Percentiles rank a stretch among this genome's conserved stretches.
Evolutionary conservation across 2,888 invertebrate species (phyloP).

Genomic region (Anagyrus pseudococci): DNA sequence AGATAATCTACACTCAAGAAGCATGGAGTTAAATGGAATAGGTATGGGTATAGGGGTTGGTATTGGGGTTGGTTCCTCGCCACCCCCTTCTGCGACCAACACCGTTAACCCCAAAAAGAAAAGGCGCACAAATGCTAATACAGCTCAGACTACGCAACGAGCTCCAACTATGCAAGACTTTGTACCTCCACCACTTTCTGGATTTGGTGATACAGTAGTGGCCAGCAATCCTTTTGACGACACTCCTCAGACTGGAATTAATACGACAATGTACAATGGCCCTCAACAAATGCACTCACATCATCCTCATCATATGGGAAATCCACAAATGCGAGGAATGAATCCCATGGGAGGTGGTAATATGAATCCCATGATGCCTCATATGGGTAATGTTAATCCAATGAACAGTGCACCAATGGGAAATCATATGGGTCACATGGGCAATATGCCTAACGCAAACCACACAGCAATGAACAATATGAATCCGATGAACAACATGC

Average conservation of each 20-base stretch:
- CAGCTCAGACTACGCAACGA: constrained; percentile 73
- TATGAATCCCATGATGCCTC: constrained; percentile 62
- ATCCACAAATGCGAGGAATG: constrained; percentile 72
- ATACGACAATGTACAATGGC: constrained; percentile 63
- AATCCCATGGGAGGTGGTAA: constrained; percentile 65
- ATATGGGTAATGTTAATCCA: constrained; percentile 60
- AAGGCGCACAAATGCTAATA: constrained; percentile 78
- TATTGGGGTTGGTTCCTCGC: constrained; percentile 72
- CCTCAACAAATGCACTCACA: constrained; percentile 62
- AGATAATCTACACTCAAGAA: constrained; percentile 63
- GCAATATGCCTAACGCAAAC: constrained; percentile 67
- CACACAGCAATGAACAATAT: constrained; percentile 71
- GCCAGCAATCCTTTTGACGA: constrained; percentile 96
- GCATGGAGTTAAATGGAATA: constrained; percentile 76
- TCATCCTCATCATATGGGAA: constrained; percentile 70
- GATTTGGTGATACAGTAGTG: constrained; percentile 92
- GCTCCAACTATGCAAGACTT: constrained; percentile 80
- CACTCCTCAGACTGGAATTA: constrained; percentile 68
- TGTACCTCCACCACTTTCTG: constrained; percentile 83
- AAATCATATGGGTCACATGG: constrained; percentile 70
- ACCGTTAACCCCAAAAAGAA: constrained; percentile 88
- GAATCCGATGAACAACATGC: constrained; percentile 76
- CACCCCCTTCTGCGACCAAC: constrained; percentile 75
- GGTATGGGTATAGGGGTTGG: constrained; percentile 66
- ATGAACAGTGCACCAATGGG: constrained; percentile 59